Percentiles rank a stretch among this genome's conserved stretches.
These are phyloP conservation scores for Caiman crocodilus DNA, from an alignment of 2,797 vertebrate species.

Conservation along the genomic window DNA sequence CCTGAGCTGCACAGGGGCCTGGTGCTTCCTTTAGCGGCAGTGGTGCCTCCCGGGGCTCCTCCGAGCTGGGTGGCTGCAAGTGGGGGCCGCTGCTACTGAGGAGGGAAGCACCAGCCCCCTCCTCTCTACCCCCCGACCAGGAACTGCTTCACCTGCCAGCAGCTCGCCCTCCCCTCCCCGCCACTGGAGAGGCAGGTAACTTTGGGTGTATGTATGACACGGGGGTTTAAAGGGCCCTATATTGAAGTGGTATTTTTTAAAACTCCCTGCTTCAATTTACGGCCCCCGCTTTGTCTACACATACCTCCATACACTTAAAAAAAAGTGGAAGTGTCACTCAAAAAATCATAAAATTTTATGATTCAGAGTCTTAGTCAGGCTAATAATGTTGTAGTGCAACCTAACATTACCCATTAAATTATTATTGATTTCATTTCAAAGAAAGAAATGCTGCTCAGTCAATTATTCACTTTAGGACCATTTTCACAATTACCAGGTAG, in stretches of 20 bases:
- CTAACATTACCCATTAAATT: not conserved
- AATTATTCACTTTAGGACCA: not conserved
- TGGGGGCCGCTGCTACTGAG: not conserved
- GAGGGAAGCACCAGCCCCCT: not conserved
- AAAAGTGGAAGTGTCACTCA: no score
- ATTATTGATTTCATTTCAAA: not conserved
- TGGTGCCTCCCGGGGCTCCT: no score
- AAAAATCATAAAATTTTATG: no score
- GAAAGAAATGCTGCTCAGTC: not conserved
- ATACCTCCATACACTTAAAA: no score
- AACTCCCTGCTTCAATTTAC: no score
- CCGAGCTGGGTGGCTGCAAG: not conserved
- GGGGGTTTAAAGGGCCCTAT: not conserved
- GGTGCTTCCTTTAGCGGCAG: no score
- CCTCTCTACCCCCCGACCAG: not conserved
- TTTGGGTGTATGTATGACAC: not conserved
- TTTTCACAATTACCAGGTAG: conserved; percentile 20
- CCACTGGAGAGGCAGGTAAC: not conserved
- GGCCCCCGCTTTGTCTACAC: no score
- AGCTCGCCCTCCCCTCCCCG: not conserved
- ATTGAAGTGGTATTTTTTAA: no score
- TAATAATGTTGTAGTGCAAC: not conserved
- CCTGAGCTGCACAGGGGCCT: no score
- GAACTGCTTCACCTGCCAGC: no score
- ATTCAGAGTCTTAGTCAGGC: not conserved